Conservation (phyloP, 2,797 vertebrate species). For the Chiloscyllium punctatum region DNA sequence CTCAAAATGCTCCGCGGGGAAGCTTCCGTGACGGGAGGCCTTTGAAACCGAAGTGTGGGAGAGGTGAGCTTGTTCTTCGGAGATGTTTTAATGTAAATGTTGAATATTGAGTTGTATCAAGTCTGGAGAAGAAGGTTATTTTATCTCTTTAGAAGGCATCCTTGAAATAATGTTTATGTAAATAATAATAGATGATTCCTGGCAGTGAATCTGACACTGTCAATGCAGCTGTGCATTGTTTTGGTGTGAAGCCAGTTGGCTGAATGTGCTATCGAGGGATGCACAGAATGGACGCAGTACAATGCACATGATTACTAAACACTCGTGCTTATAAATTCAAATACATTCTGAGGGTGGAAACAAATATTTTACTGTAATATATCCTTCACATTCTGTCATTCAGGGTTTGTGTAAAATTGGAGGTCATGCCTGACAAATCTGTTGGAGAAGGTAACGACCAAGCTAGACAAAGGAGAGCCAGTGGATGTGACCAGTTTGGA, state of each 20-base stretch:
- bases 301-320: neutral
- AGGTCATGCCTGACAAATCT: too few species aligned
- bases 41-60: neutral
- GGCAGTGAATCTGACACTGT: neutral
- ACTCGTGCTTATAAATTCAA: neutral
- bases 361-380: neutral
- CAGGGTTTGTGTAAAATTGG: neutral
- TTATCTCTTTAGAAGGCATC: neutral
- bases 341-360: neutral
- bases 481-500: too few species aligned
- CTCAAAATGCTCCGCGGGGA: neutral
- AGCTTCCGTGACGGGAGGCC: neutral
- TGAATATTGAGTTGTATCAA: neutral
- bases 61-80: neutral
- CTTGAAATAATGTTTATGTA: neutral
- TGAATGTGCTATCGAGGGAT: neutral
- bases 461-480: too few species aligned
- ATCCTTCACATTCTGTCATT: neutral
- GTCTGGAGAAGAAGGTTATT: neutral
- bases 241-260: neutral
- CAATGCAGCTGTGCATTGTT: neutral
- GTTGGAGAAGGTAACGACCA: too few species aligned
- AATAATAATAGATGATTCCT: neutral
- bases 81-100: neutral
- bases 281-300: neutral